These are phyloP conservation scores for Hydrochoerus hydrochaeris DNA, from an alignment of 2,113 vertebrate species.

Conservation along the genomic window DNA sequence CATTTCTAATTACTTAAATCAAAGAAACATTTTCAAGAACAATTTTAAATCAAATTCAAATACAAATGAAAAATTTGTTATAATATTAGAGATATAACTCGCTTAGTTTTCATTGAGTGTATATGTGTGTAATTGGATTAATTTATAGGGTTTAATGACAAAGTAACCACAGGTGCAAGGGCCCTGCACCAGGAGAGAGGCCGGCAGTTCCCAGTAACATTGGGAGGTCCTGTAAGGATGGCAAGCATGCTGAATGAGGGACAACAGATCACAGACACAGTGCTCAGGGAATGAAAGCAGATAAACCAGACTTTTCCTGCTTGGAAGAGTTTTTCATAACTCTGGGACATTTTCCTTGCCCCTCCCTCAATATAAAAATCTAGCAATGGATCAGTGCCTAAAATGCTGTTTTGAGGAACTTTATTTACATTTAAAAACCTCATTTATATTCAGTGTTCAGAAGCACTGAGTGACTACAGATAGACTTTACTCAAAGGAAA, in stretches of 20 bases:
- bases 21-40: neutral
- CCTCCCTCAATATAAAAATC: neutral
- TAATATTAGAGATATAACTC: neutral
- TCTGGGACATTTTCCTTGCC: neutral
- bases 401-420: neutral
- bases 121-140: too few species aligned
- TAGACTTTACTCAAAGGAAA: neutral
- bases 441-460: neutral
- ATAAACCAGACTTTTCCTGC: neutral
- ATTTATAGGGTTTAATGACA: too few species aligned
- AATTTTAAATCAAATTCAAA: neutral
- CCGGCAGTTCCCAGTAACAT: neutral
- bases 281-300: fast-evolving
- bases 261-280: neutral
- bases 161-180: neutral
- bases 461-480: neutral
- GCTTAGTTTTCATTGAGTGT: neutral
- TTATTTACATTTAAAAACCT: neutral
- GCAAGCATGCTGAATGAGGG: neutral
- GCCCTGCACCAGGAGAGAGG: neutral
- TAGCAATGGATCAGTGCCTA: neutral
- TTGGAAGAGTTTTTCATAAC: neutral
- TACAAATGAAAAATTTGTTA: neutral
- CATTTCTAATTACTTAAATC: neutral
- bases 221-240: neutral